phyloP scores from a whole-genome alignment of 2,797 vertebrate genomes.

The Iguana delicatissima region DNA sequence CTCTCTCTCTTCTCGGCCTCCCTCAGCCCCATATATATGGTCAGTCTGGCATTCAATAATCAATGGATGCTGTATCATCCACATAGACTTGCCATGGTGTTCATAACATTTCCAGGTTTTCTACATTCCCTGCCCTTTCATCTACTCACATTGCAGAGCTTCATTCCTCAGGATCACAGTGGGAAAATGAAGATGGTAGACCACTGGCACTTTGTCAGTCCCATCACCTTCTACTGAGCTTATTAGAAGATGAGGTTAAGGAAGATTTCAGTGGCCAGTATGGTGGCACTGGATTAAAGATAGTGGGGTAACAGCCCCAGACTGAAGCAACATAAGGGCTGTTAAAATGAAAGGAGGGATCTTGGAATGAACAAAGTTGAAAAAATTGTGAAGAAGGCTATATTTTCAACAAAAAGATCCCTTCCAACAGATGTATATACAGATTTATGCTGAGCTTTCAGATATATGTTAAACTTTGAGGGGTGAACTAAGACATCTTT shows the following conservation, averaged over 20 bases:
- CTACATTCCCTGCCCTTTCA: neutral
- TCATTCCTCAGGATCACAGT: neutral
- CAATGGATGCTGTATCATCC: neutral
- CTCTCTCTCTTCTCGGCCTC: neutral
- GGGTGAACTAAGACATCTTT: neutral
- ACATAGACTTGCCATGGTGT: neutral
- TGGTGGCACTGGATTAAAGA: neutral
- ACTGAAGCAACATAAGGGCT: neutral
- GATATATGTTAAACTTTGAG: neutral
- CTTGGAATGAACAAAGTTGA: neutral
- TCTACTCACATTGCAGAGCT: neutral
- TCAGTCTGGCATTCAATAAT: neutral
- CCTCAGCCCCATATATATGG: no score
- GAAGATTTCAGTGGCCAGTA: neutral
- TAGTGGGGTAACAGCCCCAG: neutral
- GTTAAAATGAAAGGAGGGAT: no score
- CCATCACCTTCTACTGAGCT: neutral
- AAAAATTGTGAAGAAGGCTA: neutral
- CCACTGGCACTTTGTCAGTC: neutral
- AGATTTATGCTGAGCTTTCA: neutral
- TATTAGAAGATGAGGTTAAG: neutral
- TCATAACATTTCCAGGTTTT: neutral
- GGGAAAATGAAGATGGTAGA: neutral
- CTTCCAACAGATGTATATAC: neutral
- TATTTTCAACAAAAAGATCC: neutral